Evolutionary conservation across 30 jellyfish, hydroid and myxozoan genomes (phyloP).

Genomic region (Aurelia sp.): DNA sequence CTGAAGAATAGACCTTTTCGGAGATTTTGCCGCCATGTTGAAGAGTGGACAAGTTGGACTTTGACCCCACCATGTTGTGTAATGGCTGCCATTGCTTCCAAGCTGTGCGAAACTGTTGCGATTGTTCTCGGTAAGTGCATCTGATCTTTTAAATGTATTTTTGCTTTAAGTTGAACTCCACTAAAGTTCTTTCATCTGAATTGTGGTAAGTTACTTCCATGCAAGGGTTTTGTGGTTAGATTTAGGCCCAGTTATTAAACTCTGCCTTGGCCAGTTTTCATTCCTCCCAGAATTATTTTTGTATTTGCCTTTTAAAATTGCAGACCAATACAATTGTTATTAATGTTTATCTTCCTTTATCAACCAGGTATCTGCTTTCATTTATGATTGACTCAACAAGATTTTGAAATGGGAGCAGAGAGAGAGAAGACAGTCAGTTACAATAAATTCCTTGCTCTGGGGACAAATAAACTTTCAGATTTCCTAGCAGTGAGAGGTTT

Average conservation of each 20-base stretch:
- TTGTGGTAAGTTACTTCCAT: not conserved
- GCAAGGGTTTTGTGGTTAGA: not conserved
- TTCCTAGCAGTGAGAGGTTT: conserved; percentile 61
- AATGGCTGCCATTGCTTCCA: not conserved
- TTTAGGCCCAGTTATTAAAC: conserved; percentile 1
- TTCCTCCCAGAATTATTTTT: not conserved
- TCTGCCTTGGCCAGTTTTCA: not conserved
- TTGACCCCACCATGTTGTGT: conserved; percentile 15
- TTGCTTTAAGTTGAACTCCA: not conserved
- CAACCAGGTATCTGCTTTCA: conserved; percentile 6
- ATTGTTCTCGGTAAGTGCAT: not conserved
- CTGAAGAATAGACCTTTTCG: conserved; percentile 18
- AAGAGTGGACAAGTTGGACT: conserved; percentile 19
- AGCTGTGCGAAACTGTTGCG: not conserved
- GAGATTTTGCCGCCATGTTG: conserved; percentile 31
- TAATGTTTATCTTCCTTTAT: not conserved
- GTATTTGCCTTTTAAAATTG: not conserved
- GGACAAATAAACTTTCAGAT: conserved; percentile 15
- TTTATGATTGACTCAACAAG: not conserved
- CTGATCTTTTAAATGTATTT: not conserved
- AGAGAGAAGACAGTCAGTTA: not conserved
- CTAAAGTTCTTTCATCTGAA: not conserved
- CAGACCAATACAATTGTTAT: not conserved
- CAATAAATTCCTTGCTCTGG: conserved; percentile 14
- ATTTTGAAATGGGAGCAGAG: conserved; percentile 12